phyloP scores from a whole-genome alignment of 2,797 vertebrate genomes.

The Glossophaga mutica region DNA sequence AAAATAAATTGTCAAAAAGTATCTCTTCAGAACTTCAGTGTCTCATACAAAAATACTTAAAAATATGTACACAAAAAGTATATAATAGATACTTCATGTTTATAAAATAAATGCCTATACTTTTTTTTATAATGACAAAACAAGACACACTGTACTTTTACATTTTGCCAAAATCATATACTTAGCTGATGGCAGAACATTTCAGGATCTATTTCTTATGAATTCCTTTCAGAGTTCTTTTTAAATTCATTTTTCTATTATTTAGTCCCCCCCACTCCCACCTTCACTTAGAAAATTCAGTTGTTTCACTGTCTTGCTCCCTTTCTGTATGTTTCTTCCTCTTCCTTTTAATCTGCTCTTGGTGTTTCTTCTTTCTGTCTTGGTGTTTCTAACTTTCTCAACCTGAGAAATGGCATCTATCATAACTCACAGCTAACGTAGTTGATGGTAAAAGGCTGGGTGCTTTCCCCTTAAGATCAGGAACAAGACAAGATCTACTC shows the following conservation, averaged over 20 bases:
- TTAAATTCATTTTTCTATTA: not conserved
- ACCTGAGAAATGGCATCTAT: not conserved
- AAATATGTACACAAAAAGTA: not conserved
- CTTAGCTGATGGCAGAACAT: not conserved
- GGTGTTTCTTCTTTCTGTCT: not conserved
- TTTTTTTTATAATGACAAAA: conserved; percentile 2
- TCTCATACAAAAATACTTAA: not conserved
- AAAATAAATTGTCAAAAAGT: not conserved
- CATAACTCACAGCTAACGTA: not conserved
- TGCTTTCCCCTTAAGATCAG: not conserved
- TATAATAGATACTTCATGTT: not conserved
- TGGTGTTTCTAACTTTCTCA: not conserved
- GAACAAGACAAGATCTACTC: not conserved
- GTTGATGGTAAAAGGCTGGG: not conserved
- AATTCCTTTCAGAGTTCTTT: not conserved
- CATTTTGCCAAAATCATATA: not conserved
- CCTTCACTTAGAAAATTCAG: not conserved
- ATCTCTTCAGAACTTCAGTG: not conserved
- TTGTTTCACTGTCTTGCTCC: not conserved
- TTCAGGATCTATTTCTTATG: not conserved
- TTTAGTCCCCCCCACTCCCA: not conserved
- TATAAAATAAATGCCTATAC: not conserved
- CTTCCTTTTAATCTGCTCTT: not conserved
- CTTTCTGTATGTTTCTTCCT: not conserved
- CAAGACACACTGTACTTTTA: not conserved